phyloP scores from a whole-genome alignment of 2,113 vertebrate genomes.

The Ardeotis arabs region DNA sequence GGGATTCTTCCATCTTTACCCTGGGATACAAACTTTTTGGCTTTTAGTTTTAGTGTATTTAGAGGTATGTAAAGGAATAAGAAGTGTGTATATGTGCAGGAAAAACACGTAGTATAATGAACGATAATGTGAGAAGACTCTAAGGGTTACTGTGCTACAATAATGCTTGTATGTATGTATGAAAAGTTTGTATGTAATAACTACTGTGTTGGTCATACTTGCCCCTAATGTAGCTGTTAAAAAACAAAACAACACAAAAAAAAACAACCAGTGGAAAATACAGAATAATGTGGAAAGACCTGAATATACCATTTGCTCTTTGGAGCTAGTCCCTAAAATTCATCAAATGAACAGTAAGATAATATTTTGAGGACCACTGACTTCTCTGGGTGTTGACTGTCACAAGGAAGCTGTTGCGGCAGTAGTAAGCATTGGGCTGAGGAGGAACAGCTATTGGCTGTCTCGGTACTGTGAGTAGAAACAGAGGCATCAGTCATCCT shows the following conservation, averaged over 20 bases:
- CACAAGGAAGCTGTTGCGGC: not conserved
- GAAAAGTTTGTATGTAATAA: not conserved
- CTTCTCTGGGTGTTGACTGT: not conserved
- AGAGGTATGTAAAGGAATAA: not conserved
- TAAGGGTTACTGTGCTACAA: not conserved
- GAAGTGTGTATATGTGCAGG: not conserved
- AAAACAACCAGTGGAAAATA: not conserved
- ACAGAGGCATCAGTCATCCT: not conserved
- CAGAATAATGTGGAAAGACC: not conserved
- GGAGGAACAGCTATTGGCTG: not conserved
- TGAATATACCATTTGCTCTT: not conserved
- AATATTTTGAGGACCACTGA: not conserved
- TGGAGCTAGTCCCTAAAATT: not conserved
- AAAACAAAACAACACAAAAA: no score
- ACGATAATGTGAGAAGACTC: not conserved
- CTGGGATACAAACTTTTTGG: not conserved
- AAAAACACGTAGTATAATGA: not conserved
- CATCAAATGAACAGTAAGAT: not conserved
- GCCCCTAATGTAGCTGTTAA: not conserved
- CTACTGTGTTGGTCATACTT: not conserved
- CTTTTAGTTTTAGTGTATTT: not conserved
- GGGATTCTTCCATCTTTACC: not conserved
- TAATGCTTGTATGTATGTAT: not conserved
- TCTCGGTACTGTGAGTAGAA: not conserved
- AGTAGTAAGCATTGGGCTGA: not conserved